phyloP scores from a whole-genome alignment of 1,140 invertebrate species.

The Latrodectus geometricus region DNA sequence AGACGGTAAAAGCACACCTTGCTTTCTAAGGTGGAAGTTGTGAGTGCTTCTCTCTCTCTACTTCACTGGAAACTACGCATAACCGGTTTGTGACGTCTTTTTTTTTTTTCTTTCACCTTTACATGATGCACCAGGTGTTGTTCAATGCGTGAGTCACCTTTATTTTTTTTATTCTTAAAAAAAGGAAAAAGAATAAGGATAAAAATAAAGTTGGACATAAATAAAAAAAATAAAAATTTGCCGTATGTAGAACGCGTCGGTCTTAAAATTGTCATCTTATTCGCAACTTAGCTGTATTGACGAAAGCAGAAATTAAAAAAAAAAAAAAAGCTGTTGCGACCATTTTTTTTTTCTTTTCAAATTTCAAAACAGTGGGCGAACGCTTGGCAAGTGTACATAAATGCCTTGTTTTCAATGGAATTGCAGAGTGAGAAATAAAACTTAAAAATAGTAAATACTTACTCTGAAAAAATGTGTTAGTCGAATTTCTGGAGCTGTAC shows the following conservation, averaged over 20 bases:
- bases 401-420: no score
- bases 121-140: slow-evolving; percentile 52
- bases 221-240: neutral
- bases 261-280: neutral
- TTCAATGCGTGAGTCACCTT: slow-evolving; percentile 35
- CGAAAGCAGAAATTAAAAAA: no score
- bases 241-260: neutral
- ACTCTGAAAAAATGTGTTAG: no score
- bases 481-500: no score
- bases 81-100: slow-evolving; percentile 59
- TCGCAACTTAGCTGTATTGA: neutral
- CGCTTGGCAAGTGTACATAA: neutral
- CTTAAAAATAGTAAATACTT: no score
- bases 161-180: neutral
- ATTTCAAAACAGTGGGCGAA: neutral
- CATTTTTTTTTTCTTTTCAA: no score
- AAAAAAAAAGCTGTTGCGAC: no score
- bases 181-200: slow-evolving; percentile 31
- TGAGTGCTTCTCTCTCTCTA: neutral
- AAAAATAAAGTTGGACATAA: slow-evolving; percentile 43
- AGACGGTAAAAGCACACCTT: neutral
- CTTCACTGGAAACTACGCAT: neutral
- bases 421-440: no score
- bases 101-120: neutral
- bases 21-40: neutral